Evolutionary conservation across 2,888 invertebrate genomes (phyloP), one percentile per base, ranked within the genome.

Genomic region (Formica aserva): DNA sequence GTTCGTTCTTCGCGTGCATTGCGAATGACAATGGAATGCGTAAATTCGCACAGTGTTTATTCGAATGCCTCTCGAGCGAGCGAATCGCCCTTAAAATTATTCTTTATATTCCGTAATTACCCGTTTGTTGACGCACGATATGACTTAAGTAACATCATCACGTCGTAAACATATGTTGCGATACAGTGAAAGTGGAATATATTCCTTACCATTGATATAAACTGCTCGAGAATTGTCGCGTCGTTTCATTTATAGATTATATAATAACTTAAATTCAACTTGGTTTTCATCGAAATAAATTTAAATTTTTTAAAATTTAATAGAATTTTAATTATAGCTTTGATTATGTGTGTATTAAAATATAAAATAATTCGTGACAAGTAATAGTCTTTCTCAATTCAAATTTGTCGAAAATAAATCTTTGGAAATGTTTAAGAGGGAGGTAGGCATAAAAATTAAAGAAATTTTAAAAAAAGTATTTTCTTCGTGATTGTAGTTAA

Each of bases 71-170:
- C 15, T 69, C 57, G 29, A 57, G 69, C 32, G 55, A 69, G 35
- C 26, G 52, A n/a, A 67, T 41, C 22, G 41, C 6, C n/a, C 38
- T 55, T 52, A 52, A 52, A 48, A 67, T 77, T 77, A 67, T 55
- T 67, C 55, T 77, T 77, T 55, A 77, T 77, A 67, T 77, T 35
- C 41, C 38, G 29, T 55, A 77, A 77, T 67, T 77, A 77, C 55
- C 6, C 38, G 67, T 75, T 74, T 74, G 74, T 48, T 65, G 75
- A 63, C 45, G 41, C 48, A 76, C 65, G 65, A 65, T 65, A 18
- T 48, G 4, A 1, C 35, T 45, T 48, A 65, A 63, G 35, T 74
- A 62, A 62, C 45, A 65, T 76, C 65, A 76, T 76, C 75, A 65
- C 32, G 48, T 52, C 32, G 18, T 35, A 52, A 76, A 48, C 18